Conservation (phyloP, 2,113 vertebrate species). For the Phalacrocorax aristotelis region DNA sequence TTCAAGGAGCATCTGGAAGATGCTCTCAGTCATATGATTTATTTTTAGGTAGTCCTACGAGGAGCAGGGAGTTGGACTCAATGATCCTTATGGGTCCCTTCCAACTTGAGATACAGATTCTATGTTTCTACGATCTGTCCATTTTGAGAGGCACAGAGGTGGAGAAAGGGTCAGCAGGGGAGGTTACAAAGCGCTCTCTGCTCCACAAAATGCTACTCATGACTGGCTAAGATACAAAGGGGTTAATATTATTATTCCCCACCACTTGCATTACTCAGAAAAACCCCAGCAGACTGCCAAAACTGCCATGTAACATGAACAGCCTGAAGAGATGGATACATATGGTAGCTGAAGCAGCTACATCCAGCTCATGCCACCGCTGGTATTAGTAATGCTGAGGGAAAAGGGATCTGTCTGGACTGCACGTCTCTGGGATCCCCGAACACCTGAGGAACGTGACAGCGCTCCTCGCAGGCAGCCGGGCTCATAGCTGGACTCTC, state of each 20-base stretch:
- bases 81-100: background rate
- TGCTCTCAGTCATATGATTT: background rate
- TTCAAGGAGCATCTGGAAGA: background rate
- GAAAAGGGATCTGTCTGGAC: background rate
- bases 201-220: background rate
- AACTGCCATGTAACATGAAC: slow-evolving; percentile 3
- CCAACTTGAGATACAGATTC: background rate
- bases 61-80: background rate
- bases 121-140: background rate
- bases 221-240: background rate
- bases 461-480: background rate
- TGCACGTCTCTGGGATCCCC: rapidly evolving
- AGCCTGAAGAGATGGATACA: background rate
- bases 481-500: background rate
- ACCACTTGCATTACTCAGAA: slow-evolving; percentile 11
- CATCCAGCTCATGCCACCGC: background rate
- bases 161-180: background rate
- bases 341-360: background rate
- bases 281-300: background rate
- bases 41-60: background rate
- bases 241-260: slow-evolving; percentile 24
- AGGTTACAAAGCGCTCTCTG: background rate
- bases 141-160: background rate
- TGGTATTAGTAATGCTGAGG: background rate
- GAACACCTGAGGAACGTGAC: rapidly evolving